A percentile compares a stretch with the other conserved stretches of the same genome.
These are phyloP conservation scores for Diploscapter pachys DNA, from an alignment of 1,140 invertebrate genomes.

Conservation along the genomic window DNA sequence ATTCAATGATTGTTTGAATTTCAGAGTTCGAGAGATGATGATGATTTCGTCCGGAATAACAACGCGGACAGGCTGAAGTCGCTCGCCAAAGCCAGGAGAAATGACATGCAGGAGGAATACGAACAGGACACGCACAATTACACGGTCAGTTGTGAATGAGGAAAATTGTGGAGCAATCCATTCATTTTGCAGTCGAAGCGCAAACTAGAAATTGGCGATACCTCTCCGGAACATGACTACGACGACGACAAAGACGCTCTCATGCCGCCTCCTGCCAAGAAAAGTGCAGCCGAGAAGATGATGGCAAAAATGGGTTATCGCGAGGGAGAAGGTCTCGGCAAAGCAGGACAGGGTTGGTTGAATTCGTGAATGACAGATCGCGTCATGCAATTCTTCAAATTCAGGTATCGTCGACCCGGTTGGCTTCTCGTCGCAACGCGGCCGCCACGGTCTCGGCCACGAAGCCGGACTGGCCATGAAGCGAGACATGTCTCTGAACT, in stretches of 20 bases:
- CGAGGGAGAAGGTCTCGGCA: constrained; percentile 79
- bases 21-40: too few relatives aligned
- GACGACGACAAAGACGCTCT: not conserved
- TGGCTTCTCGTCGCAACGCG: constrained; percentile 75
- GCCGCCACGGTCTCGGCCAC: constrained; percentile 78
- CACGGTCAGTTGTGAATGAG: not conserved
- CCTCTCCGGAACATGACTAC: not conserved
- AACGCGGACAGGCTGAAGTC: not conserved
- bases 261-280: not conserved
- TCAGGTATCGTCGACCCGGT: constrained; percentile 74
- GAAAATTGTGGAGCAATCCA: not conserved
- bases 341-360: constrained; percentile 67
- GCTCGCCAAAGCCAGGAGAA: not conserved
- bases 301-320: constrained; percentile 65
- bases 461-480: constrained; percentile 68
- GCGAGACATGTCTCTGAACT: constrained; percentile 40
- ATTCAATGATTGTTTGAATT: too few relatives aligned
- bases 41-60: too few relatives aligned
- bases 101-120: not conserved
- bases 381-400: not conserved
- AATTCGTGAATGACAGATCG: constrained; percentile 5
- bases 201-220: not conserved
- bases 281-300: constrained; percentile 25
- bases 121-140: constrained; percentile 8
- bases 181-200: not conserved